Evolutionary conservation across 2,113 vertebrate species (phyloP).

Genomic region (Petrocephalus microphthalmus): DNA sequence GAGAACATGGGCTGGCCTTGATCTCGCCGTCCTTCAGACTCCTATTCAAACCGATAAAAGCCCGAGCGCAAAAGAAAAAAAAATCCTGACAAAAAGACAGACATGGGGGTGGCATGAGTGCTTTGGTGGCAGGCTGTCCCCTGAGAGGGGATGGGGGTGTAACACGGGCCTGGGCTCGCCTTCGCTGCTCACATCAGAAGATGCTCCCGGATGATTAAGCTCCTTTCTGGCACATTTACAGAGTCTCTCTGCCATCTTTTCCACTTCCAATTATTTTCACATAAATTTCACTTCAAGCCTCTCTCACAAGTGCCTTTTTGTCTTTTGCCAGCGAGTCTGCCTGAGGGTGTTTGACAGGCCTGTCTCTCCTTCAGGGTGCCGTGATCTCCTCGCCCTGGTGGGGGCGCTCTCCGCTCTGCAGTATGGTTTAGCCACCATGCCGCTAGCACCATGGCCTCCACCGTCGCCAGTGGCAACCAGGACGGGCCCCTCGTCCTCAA

Average conservation of each 20-base stretch:
- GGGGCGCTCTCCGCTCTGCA: conserved; percentile 30
- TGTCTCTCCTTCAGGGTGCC: conserved; percentile 15
- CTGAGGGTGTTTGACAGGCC: neutral
- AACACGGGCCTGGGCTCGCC: neutral
- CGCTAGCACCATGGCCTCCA: conserved; percentile 75
- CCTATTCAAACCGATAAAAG: neutral
- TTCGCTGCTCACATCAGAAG: neutral
- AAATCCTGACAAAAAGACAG: neutral
- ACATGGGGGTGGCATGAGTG: neutral
- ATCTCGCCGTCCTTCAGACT: neutral
- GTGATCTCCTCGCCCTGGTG: conserved; percentile 35
- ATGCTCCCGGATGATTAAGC: neutral
- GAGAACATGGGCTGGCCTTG: neutral
- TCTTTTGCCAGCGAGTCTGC: neutral
- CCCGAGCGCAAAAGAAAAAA: neutral
- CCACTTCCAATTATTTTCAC: neutral
- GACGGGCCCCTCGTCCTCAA: conserved; percentile 69
- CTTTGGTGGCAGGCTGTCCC: neutral
- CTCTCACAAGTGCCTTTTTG: neutral
- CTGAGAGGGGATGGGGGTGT: neutral
- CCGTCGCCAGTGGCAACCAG: conserved; percentile 65
- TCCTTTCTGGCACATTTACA: neutral
- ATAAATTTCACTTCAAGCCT: neutral
- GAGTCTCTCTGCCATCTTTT: neutral
- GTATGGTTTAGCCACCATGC: conserved; percentile 51